These are phyloP conservation scores for Drosophila tanythrix DNA, from an alignment of 2,888 invertebrate genomes.

Conservation along the genomic window DNA sequence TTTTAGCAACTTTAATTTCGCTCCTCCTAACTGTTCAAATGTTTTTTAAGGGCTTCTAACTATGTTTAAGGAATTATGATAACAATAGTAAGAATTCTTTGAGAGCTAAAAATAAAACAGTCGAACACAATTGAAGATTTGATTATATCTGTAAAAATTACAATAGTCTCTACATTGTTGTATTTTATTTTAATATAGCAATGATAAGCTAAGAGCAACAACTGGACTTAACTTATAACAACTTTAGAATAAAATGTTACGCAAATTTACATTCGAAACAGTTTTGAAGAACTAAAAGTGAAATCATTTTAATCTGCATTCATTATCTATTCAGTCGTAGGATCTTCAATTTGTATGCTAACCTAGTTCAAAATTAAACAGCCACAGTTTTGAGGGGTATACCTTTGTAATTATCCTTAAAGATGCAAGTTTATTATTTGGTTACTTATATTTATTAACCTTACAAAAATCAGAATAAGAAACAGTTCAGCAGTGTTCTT, in stretches of 20 bases:
- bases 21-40: background rate
- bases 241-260: background rate
- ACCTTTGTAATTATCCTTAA: background rate
- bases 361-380: background rate
- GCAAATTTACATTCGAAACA: too few species aligned
- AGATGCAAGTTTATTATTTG: background rate
- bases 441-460: background rate
- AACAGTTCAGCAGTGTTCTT: background rate
- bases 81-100: background rate
- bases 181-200: background rate
- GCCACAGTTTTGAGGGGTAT: background rate
- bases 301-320: background rate
- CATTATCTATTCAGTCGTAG: background rate
- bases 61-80: background rate
- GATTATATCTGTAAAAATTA: background rate
- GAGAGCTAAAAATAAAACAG: background rate
- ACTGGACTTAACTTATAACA: background rate
- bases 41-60: background rate
- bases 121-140: background rate
- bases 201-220: background rate
- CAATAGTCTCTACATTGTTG: background rate
- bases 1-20: background rate
- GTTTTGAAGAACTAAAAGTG: too few species aligned
- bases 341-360: fast-evolving
- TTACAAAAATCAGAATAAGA: background rate